phyloP scores from a whole-genome alignment of 2,888 invertebrate species.

The Sinotaia quadrata region DNA sequence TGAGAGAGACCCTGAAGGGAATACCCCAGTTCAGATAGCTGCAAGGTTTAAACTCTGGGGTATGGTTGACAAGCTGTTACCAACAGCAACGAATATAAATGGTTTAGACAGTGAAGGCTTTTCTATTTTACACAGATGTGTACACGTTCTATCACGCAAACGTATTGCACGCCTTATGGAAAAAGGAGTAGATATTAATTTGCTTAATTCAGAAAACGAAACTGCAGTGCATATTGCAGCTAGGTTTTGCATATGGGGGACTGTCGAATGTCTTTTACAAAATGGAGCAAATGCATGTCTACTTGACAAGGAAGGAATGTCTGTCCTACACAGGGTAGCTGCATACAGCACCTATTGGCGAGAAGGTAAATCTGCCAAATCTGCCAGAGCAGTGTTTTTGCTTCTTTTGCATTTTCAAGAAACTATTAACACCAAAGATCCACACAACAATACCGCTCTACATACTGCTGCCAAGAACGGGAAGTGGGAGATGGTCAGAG shows the following conservation, averaged over 20 bases:
- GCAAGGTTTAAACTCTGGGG: neutral
- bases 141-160: neutral
- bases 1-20: neutral
- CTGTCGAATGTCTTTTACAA: neutral
- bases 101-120: neutral
- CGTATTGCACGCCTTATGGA: neutral
- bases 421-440: neutral
- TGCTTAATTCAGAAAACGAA: neutral
- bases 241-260: neutral
- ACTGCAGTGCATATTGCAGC: neutral
- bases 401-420: neutral
- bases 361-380: neutral
- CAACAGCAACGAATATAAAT: neutral
- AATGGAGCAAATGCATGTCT: neutral
- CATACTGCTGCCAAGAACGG: neutral
- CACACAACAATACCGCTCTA: neutral
- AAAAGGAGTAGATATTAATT: neutral
- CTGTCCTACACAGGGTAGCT: neutral
- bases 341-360: neutral
- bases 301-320: neutral
- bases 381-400: neutral
- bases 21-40: neutral
- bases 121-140: neutral
- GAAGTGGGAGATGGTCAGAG: neutral
- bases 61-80: neutral